Evolutionary conservation across 2,113 vertebrate genomes (phyloP), one percentile per base, ranked within the genome.

Genomic region (Podocnemis expansa): DNA sequence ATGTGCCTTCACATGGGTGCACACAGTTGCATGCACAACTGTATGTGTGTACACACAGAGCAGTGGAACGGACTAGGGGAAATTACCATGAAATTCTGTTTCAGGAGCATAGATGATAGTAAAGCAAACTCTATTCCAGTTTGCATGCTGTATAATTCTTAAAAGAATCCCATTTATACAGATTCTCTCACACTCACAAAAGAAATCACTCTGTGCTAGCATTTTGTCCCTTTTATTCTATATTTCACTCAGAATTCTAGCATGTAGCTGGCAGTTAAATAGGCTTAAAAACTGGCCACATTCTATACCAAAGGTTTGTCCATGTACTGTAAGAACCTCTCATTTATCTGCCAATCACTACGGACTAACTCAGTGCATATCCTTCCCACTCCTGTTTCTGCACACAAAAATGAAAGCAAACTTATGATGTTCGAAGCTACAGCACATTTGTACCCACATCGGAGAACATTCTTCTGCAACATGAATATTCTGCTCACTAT

Each of bases 371-470:
- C 22, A 29, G 24, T 84, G 3, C 21, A 73, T 51, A 84, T 43
- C 92, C 43, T n/a, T 75, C 86, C 29, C 47, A 1, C 41, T 47
- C 51, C 79, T 80, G n/a, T 89, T 91, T 92, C 83, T 91, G 47
- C 54, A 76, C 24, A 58, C 84, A 70, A 51, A 76, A 78, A 92
- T 92, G 83, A 84, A 96, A 95, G 88, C 84, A 89, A 89, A 45
- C 51, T 47, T 73, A 51, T 60, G 70, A 83, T 86, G 87, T 3
- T 1, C 80, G 76, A 47, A 29, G 38, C 79, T 83, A 78, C 52
- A 80, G 82, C 34, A 83, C 52, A 3, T 84, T 90, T 38, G 63
- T 70, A 70, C 17, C 60, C n/a, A 38, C 10, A 5, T 22, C 89
- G 67, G 83, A 58, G 75, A 41, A 11, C 29, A 58, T 49, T 94